Percentiles rank a stretch among this genome's conserved stretches.
Evolutionary conservation across 2,888 invertebrate genomes (phyloP).

Genomic region (Pheosia tremula): DNA sequence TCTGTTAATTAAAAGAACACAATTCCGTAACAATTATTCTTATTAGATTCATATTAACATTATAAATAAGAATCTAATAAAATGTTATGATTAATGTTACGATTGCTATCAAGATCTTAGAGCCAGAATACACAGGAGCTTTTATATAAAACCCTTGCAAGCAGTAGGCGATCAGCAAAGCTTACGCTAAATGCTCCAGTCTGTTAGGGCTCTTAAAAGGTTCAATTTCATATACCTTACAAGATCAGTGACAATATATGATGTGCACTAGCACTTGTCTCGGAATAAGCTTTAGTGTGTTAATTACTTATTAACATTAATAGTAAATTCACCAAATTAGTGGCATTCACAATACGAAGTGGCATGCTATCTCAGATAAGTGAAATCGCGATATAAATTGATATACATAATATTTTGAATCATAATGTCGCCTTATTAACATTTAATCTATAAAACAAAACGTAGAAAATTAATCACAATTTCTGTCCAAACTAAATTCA

Average conservation of each 20-base stretch:
- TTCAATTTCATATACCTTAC: too few relatives aligned
- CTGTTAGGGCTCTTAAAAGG: too few relatives aligned
- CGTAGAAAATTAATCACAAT: not conserved
- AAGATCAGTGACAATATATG: too few relatives aligned
- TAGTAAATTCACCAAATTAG: too few relatives aligned
- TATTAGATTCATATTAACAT: not conserved
- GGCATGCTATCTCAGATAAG: not conserved
- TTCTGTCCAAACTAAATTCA: conserved; percentile 30
- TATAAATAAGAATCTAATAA: not conserved
- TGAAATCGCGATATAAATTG: not conserved
- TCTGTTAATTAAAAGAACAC: too few relatives aligned
- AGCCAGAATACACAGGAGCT: too few relatives aligned
- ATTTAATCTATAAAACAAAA: not conserved
- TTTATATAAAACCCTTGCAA: not conserved
- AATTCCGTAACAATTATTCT: not conserved
- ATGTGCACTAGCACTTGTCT: too few relatives aligned
- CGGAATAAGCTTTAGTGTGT: too few relatives aligned
- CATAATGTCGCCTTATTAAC: not conserved
- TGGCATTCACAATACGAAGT: not conserved
- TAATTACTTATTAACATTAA: too few relatives aligned
- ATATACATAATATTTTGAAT: not conserved
- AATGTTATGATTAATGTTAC: not conserved
- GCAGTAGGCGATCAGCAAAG: too few relatives aligned
- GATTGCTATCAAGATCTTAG: not conserved
- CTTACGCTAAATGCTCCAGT: too few relatives aligned